Conservation (phyloP, 1,140 invertebrate species). For the Gonatopus flavifemur region DNA sequence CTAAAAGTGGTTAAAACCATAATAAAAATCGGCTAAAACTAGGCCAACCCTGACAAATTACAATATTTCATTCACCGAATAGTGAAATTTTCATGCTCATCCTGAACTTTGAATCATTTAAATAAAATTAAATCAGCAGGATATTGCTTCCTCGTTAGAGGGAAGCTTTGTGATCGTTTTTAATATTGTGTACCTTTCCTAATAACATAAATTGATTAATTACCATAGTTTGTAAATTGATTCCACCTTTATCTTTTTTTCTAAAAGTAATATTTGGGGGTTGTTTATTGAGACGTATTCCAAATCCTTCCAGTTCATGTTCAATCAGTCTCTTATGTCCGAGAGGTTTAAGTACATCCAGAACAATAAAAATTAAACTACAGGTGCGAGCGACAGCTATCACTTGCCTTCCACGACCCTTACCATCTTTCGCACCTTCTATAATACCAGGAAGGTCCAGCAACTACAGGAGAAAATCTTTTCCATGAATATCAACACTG, state of each 20-base stretch:
- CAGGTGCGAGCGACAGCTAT: slow-evolving; percentile 99
- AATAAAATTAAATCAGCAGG: neutral
- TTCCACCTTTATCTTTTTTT: slow-evolving; percentile 94
- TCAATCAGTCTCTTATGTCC: slow-evolving; percentile 96
- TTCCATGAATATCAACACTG: slow-evolving; percentile 6
- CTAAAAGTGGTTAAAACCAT: too few relatives aligned
- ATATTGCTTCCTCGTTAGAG: too few relatives aligned
- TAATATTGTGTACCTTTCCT: neutral
- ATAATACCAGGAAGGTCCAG: slow-evolving; percentile 99
- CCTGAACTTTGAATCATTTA: neutral
- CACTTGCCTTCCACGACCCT: slow-evolving; percentile 97
- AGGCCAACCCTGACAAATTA: too few relatives aligned
- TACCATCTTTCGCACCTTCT: slow-evolving; percentile 99
- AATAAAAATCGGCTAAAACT: too few relatives aligned
- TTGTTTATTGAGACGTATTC: slow-evolving; percentile 92
- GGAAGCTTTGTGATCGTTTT: slow-evolving; percentile 52
- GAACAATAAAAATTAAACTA: slow-evolving; percentile 96
- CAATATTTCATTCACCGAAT: too few relatives aligned
- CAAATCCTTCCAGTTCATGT: slow-evolving; percentile 98
- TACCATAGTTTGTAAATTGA: slow-evolving; percentile 89
- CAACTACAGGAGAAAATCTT: slow-evolving; percentile 63
- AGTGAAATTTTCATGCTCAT: neutral
- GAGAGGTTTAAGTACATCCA: slow-evolving; percentile 97
- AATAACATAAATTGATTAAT: slow-evolving; percentile 27
- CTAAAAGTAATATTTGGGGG: slow-evolving; percentile 97